Conservation (phyloP, 2,888 invertebrate species). For the Mythimna vitellina region DNA sequence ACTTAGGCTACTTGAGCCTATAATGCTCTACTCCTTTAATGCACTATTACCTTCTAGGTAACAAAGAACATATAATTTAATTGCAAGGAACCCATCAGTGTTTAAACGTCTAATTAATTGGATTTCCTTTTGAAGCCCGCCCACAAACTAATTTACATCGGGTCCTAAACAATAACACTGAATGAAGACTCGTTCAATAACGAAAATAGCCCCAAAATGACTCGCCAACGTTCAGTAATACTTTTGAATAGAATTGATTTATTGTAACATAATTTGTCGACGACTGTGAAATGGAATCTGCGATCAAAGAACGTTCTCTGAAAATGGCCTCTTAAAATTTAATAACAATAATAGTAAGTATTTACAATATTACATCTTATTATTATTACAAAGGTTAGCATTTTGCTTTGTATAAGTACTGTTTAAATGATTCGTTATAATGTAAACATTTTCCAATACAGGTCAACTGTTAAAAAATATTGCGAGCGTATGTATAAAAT, state of each 20-base stretch:
- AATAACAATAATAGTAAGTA: slow-evolving; percentile 14
- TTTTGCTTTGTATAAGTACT: slow-evolving; percentile 11
- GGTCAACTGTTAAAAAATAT: slow-evolving; percentile 6
- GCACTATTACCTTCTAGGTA: slow-evolving; percentile 6
- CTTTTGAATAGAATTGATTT: slow-evolving; percentile 75
- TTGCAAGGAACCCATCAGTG: slow-evolving; percentile 58
- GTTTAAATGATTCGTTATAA: slow-evolving; percentile 1
- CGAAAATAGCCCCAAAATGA: slow-evolving; percentile 80
- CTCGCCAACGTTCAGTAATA: slow-evolving; percentile 71
- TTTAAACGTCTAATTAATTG: slow-evolving; percentile 77
- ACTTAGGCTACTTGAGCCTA: not conserved
- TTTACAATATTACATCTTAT: slow-evolving; percentile 11
- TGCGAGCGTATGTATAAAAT: not conserved
- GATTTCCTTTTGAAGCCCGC: slow-evolving; percentile 75
- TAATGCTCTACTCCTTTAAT: slow-evolving; percentile 20
- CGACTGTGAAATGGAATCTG: slow-evolving; percentile 60
- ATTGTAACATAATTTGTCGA: slow-evolving; percentile 69
- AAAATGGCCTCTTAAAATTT: slow-evolving; percentile 26
- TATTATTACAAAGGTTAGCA: not conserved
- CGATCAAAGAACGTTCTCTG: slow-evolving; percentile 43
- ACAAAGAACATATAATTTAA: slow-evolving; percentile 58
- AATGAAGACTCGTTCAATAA: slow-evolving; percentile 80
- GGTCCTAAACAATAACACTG: slow-evolving; percentile 80
- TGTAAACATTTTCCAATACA: not conserved
- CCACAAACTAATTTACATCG: slow-evolving; percentile 81